Percentiles rank a stretch among this genome's conserved stretches.
Evolutionary conservation across 2,797 vertebrate species (phyloP).

Genomic region (Pogonophryne albipinna): DNA sequence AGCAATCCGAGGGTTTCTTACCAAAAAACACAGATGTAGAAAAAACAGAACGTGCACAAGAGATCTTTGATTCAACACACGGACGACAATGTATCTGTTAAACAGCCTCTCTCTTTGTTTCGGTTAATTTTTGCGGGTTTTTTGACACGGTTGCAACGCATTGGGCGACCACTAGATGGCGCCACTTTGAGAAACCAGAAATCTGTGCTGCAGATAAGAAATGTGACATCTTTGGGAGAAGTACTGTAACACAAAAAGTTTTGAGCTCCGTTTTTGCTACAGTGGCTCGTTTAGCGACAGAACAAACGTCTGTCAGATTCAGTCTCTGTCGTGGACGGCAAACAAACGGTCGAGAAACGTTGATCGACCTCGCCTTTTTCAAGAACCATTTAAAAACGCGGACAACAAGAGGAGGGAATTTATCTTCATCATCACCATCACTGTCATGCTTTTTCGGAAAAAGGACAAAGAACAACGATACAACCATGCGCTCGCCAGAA

Average conservation of each 20-base stretch:
- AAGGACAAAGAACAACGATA: conserved; percentile 51
- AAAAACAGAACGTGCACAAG: conserved; percentile 65
- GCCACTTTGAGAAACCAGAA: conserved; percentile 16
- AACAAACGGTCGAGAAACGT: neutral
- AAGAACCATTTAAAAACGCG: conserved; percentile 14
- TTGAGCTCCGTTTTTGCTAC: conserved; percentile 50
- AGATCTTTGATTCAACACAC: conserved; percentile 62
- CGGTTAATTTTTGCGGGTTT: neutral
- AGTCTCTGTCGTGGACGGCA: conserved; percentile 17
- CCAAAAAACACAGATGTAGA: conserved; percentile 67
- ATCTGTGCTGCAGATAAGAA: conserved; percentile 34
- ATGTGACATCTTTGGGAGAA: conserved; percentile 65
- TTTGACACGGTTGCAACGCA: neutral
- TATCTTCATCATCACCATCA: conserved; percentile 52
- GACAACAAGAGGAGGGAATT: conserved; percentile 48
- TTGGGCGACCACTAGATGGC: conserved; percentile 46
- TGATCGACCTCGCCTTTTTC: conserved; percentile 14
- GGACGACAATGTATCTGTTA: conserved; percentile 29
- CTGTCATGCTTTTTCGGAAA: conserved; percentile 58
- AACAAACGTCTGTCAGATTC: too few relatives aligned
- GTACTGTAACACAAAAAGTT: conserved; percentile 11
- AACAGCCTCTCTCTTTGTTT: conserved; percentile 27
- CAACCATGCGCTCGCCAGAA: conserved; percentile 60
- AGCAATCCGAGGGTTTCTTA: conserved; percentile 74
- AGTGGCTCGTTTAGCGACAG: conserved; percentile 51